A percentile compares a stretch with the other conserved stretches of the same genome.
phyloP scores from a whole-genome alignment of 2,113 vertebrate genomes.

The Crotalus tigris region DNA sequence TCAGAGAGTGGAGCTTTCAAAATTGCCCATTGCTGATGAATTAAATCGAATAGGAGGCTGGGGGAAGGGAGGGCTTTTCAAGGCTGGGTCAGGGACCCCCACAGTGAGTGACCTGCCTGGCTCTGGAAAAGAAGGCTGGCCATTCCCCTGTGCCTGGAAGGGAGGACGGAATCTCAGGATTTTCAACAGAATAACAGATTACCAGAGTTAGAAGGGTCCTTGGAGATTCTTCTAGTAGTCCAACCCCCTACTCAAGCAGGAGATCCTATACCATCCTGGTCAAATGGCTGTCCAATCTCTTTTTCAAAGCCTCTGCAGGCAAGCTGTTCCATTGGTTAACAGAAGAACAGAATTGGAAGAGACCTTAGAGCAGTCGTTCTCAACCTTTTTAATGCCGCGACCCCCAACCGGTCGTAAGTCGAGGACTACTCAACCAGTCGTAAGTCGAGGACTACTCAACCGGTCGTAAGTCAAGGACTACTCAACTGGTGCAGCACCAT shows the following conservation, averaged over 20 bases:
- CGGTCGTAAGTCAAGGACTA: no score
- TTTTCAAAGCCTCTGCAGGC: no score
- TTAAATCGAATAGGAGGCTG: slow-evolving; percentile 54
- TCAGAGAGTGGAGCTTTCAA: slow-evolving; percentile 66
- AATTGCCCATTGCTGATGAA: slow-evolving; percentile 53
- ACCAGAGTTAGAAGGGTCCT: neutral
- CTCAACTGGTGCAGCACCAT: no score
- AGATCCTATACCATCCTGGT: neutral
- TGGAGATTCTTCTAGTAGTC: neutral
- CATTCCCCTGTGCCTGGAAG: neutral
- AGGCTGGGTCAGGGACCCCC: neutral
- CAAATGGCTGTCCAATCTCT: no score
- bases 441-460: no score
- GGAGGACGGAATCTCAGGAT: neutral
- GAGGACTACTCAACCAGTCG: no score
- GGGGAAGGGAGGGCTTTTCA: neutral
- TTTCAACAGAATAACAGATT: neutral
- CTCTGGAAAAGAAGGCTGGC: neutral
- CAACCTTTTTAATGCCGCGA: no score
- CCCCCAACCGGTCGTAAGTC: no score
- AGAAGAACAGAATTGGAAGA: no score
- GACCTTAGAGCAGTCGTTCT: no score
- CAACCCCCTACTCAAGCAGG: neutral
- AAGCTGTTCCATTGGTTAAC: no score
- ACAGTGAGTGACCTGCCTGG: no score